Conservation (phyloP, 2,888 invertebrate species). For the Eristalis tenax region DNA sequence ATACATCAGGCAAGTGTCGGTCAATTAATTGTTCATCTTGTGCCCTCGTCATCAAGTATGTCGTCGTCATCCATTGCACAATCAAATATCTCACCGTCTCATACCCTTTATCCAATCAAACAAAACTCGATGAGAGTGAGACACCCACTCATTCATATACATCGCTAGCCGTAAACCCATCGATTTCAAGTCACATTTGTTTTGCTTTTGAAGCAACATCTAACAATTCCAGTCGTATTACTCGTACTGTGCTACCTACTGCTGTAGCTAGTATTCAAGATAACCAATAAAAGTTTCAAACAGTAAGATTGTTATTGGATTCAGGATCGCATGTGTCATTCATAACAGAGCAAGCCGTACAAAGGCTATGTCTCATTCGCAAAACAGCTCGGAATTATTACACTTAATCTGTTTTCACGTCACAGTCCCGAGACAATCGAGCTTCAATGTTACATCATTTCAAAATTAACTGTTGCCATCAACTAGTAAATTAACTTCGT, state of each 20-base stretch:
- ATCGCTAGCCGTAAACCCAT: neutral
- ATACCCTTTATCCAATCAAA: neutral
- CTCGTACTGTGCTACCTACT: neutral
- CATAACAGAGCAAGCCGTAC: neutral
- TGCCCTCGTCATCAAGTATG: neutral
- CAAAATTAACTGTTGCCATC: constrained; percentile 10
- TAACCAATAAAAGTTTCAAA: neutral
- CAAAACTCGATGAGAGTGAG: too few relatives aligned
- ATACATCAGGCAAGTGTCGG: constrained; percentile 6
- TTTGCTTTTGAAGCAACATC: neutral
- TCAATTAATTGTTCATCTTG: constrained; percentile 1
- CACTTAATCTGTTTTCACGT: neutral
- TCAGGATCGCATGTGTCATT: too few relatives aligned
- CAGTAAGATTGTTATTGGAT: too few relatives aligned
- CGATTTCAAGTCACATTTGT: neutral
- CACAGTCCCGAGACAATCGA: constrained; percentile 3
- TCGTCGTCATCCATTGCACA: neutral
- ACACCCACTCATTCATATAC: neutral
- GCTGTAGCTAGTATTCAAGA: neutral
- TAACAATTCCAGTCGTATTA: neutral
- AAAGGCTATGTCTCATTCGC: neutral
- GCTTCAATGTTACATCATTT: neutral
- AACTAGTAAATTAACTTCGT: neutral
- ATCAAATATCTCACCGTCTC: neutral
- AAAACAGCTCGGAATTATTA: neutral